Evolutionary conservation across 2,113 vertebrate genomes (phyloP), one percentile per base, ranked within the genome.

Genomic region (Grus americana): DNA sequence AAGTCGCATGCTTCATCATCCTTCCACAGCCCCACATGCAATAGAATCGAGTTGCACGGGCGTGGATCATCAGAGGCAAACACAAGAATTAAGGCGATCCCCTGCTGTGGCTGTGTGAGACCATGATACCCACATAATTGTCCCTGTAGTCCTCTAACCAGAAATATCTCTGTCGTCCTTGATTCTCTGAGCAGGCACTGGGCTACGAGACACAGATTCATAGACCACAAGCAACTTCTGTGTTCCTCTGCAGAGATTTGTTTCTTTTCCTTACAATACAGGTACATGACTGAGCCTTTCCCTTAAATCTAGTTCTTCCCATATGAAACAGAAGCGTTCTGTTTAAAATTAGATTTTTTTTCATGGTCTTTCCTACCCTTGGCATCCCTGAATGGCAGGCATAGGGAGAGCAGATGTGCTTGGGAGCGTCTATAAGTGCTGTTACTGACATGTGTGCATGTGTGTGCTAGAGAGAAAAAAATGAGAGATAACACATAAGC

Each of bases 1-100:
- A 62, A 62, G 12, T 42, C 38, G 22, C 30, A 14, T 0, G 0
- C 12, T 38, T 76, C 6, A 2, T 21, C 0, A 0, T 10, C 18
- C 36, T 86, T 81, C 15, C 62, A 18, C 15, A 81, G 42, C 6
- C 36, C 15, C 12, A 15, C 15, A 9, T 29, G 23, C 18, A n/a
- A 6, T 3, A 14, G 44, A 47, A 16, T 7, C 65, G 23, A 20
- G 18, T 22, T 66, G 10, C 14, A 9, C 5, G 8, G 50, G 4
- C 36, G 18, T 24, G 17, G 63, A 18, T 65, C 12, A 29, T 16
- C 1, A 2, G 18, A 52, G 7, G 8, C 8, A 81, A 90, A 62
- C 3, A 15, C 10, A 73, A 36, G 8, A 70, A 65, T 70, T 73
- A 66, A 55, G 11, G 2, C 7, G 11, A 20, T 18, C 7, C 7